Base-by-base conservation (phyloP, 2,797 vertebrate genomes). In the Kryptopterus vitreolus region DNA sequence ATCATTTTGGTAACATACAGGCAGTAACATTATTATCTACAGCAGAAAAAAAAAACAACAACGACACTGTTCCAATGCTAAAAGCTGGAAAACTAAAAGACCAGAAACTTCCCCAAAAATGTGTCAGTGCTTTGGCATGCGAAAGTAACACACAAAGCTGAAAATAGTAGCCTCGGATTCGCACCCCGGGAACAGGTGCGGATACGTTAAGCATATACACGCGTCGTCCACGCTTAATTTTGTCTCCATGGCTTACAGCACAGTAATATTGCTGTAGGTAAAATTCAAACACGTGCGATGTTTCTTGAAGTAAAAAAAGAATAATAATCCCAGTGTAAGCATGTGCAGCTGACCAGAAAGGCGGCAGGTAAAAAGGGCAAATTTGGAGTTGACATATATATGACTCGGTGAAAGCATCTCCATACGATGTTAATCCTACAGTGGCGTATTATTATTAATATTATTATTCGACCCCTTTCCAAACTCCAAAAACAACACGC, bases 371-470 rank as follows among this genome's bases (percentile, higher is more conserved):
- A 81, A n/a, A 87, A 82, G 61, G 12, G n/a, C 48, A 81, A 74
- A 66, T 85, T 78, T 65, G 66, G 43, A 72, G 48, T 80, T 86
- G 86, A 89, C 81, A 84, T 88, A 84, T 79, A 79, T 68, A 83
- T 86, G 85, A 82, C 85, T 87, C 83, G 82, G 70, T 78, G 62
- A 80, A 55, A 15, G 22, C 15, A 79, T 72, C 53, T 78, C 76
- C 68, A 78, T 69, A 75, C 66, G 81, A 81, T 81, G 79, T n/a
- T 48, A 80, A 52, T 81, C 81, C 83, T 85, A 87, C 84, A 88
- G 81, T 83, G 84, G 50, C 81, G 85, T 83, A 84, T 89, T 86
- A n/a, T n/a, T n/a, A n/a, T n/a, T n/a, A n/a, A n/a, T n/a, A n/a
- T n/a, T n/a, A n/a, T n/a, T n/a, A 90, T 50, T 89, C 85, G 86